Evolutionary conservation across 2,113 vertebrate genomes (phyloP).

Genomic region (Cyanoramphus novaezelandiae): DNA sequence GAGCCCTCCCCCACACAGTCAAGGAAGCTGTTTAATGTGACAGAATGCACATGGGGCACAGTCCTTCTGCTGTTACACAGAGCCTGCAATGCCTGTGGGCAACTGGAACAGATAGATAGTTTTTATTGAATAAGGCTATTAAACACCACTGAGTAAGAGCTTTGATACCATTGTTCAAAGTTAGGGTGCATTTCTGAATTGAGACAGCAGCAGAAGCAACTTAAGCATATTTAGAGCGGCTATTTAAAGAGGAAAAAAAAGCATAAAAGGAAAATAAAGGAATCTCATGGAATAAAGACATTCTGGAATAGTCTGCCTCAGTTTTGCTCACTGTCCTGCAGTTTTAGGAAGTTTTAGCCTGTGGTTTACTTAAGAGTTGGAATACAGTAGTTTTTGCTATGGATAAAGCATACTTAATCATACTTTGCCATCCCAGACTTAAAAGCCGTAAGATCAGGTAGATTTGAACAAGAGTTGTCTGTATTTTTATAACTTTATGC

Average conservation of each 20-base stretch:
- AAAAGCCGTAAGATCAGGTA: background rate
- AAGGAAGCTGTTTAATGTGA: background rate
- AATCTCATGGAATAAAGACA: background rate
- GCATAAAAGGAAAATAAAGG: background rate
- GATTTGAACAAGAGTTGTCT: background rate
- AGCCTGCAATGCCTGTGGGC: background rate
- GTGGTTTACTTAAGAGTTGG: background rate
- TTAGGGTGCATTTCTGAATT: background rate
- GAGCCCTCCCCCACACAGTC: background rate
- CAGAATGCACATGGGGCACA: background rate
- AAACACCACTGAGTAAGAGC: background rate
- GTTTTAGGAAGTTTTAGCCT: background rate
- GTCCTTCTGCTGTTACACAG: background rate
- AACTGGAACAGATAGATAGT: background rate
- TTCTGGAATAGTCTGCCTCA: background rate
- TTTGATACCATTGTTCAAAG: background rate
- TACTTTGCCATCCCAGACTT: background rate
- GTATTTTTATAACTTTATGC: background rate
- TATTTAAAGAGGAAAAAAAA: background rate
- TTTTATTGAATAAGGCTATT: background rate
- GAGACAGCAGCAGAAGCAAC: background rate
- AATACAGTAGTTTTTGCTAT: background rate
- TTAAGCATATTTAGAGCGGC: background rate
- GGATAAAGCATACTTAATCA: background rate
- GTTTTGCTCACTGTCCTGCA: background rate